These are phyloP conservation scores for Amblyjoppa proteus DNA, from an alignment of 2,888 invertebrate genomes.

Conservation along the genomic window DNA sequence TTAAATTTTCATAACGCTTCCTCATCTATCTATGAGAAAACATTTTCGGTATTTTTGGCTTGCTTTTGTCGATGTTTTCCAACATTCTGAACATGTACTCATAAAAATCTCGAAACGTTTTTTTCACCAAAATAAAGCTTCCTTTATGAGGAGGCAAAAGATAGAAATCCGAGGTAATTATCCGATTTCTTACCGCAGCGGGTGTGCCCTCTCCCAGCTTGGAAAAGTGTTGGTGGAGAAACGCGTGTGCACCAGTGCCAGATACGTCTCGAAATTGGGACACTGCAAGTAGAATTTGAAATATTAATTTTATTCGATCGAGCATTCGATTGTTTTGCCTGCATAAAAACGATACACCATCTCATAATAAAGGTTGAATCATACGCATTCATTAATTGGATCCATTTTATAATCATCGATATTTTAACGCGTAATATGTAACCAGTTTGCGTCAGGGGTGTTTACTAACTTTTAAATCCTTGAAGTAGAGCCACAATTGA, in stretches of 20 bases:
- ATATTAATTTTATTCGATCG: neutral
- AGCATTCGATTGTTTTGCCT: neutral
- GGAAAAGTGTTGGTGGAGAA: slow-evolving; percentile 99
- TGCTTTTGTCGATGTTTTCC: too few relatives aligned
- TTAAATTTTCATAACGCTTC: too few relatives aligned
- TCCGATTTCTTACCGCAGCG: slow-evolving; percentile 90
- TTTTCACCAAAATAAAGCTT: too few relatives aligned
- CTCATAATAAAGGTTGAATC: slow-evolving; percentile 77
- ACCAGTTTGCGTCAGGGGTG: neutral
- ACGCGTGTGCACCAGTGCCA: slow-evolving; percentile 98
- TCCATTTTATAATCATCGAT: slow-evolving; percentile 66
- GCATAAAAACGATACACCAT: neutral
- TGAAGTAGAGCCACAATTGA: slow-evolving; percentile 94
- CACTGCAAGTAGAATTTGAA: slow-evolving; percentile 86
- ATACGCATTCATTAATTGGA: slow-evolving; percentile 78
- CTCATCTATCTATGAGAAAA: too few relatives aligned
- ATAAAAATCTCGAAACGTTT: too few relatives aligned
- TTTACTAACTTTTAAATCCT: slow-evolving; percentile 86
- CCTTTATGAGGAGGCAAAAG: neutral
- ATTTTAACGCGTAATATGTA: neutral
- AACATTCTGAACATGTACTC: too few relatives aligned
- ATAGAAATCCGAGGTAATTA: slow-evolving; percentile 13
- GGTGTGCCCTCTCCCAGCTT: slow-evolving; percentile 99
- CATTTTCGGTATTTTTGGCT: too few relatives aligned
- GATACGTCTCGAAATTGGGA: slow-evolving; percentile 95